phyloP scores from a whole-genome alignment of 2,888 invertebrate genomes.

The Scrobipalpa costella region DNA sequence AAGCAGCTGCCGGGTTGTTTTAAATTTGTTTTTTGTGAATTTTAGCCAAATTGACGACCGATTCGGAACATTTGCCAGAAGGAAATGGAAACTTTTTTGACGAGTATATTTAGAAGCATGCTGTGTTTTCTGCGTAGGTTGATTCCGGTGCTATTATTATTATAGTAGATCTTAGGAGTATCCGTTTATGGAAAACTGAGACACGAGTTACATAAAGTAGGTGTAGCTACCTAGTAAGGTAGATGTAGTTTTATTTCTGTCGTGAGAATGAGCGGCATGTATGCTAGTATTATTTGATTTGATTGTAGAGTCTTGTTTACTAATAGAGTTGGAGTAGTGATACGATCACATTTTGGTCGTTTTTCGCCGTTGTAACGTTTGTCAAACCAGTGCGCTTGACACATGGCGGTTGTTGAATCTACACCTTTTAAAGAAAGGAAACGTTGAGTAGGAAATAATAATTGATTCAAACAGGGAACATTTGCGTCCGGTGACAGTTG shows the following conservation, averaged over 20 bases:
- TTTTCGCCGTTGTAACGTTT: background rate
- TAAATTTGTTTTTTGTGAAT: conserved; percentile 25
- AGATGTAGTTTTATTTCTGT: no score
- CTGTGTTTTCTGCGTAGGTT: conserved; percentile 1
- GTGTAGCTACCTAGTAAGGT: no score
- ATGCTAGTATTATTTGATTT: background rate
- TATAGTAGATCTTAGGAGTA: background rate
- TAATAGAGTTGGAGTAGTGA: background rate
- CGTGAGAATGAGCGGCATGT: no score
- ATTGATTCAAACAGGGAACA: conserved; percentile 60
- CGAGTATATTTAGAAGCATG: conserved; percentile 10
- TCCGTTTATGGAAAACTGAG: background rate
- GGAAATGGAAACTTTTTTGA: conserved; percentile 18
- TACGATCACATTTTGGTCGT: background rate
- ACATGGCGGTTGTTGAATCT: background rate
- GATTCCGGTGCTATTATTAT: background rate
- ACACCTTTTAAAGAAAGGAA: conserved; percentile 18
- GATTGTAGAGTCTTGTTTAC: background rate
- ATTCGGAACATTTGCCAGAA: conserved; percentile 13
- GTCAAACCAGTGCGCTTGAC: conserved; percentile 1
- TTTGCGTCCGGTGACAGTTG: conserved; percentile 64
- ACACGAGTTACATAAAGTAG: no score
- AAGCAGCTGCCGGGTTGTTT: conserved; percentile 28
- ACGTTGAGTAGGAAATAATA: conserved; percentile 23
- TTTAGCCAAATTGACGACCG: conserved; percentile 13